Evolutionary conservation across 2,113 vertebrate genomes (phyloP), one percentile per base, ranked within the genome.

Genomic region (Bubo blakistoni): DNA sequence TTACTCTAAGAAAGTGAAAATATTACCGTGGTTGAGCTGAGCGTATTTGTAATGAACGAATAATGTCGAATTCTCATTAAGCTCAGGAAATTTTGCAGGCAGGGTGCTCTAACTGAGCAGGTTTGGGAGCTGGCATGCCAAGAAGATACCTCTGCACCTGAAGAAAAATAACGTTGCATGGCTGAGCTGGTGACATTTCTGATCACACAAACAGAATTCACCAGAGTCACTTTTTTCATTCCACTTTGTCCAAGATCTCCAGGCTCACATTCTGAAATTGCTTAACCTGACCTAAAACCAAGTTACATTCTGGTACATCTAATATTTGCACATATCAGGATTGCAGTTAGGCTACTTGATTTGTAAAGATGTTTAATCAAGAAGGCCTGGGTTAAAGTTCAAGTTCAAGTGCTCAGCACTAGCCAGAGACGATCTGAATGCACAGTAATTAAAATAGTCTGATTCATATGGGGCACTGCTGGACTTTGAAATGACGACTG

Each of bases 1-100:
- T 51, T n/a, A 59, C 29, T 49, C 30, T 19, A 29, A 72, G 46
- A 44, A 55, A 62, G 36, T 26, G 47, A 82, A 94, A 65, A 69
- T n/a, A 32, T 14, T 6, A 10, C 32, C 38, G 11, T 3, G 1
- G 49, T 17, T 57, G 22, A 72, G 36, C 59, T 36, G 46, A 83
- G 77, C 6, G 1, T 19, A 24, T 74, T 55, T 74, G 77, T 26
- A 46, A 49, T 11, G 51, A 90, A 55, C 0, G 0, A 79, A 10
- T 29, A 49, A 36, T 1, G 11, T 0, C 32, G 46, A 49, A 55
- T 63, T 78, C 38, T 49, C 3, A 0, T 32, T 10, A 59, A 17
- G 10, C 70, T 79, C 13, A 15, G 6, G 42, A 40, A 34, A 30
- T 70, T 55, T 36, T 70, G 51, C 85, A 63, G 63, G 70, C 8